Evolutionary conservation across 2,888 invertebrate genomes (phyloP).

Genomic region (Pocota personata): DNA sequence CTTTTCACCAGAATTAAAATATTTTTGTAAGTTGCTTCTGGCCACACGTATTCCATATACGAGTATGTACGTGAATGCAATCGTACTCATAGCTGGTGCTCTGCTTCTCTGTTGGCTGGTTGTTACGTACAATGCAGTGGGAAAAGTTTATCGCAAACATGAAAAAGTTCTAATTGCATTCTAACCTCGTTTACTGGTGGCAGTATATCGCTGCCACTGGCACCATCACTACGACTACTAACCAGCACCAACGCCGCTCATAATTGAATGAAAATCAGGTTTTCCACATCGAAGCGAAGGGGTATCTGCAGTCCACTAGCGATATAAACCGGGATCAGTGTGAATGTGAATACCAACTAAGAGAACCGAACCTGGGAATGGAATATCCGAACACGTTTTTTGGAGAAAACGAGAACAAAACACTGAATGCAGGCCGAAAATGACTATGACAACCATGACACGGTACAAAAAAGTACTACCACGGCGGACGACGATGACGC

Average conservation of each 20-base stretch:
- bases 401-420: constrained; percentile 55
- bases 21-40: no score
- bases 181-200: constrained; percentile 63
- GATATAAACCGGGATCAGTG: constrained; percentile 25
- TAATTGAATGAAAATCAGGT: constrained; percentile 67
- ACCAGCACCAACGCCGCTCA: constrained; percentile 9
- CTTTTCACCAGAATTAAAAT: no score
- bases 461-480: constrained; percentile 14
- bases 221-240: background rate
- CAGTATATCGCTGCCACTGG: constrained; percentile 22
- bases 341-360: constrained; percentile 33
- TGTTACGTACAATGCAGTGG: constrained; percentile 2
- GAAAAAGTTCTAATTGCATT: constrained; percentile 66
- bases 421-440: constrained; percentile 55
- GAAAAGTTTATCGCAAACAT: constrained; percentile 53
- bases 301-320: background rate
- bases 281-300: background rate
- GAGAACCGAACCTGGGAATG: constrained; percentile 46
- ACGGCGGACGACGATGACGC: constrained; percentile 8
- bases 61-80: background rate
- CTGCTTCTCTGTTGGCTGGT: background rate
- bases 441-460: constrained; percentile 50
- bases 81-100: background rate
- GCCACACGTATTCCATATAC: background rate
- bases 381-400: constrained; percentile 55